Evolutionary conservation across 2,113 vertebrate species (phyloP), one percentile per base, ranked within the genome.

Genomic region (Esox niger): DNA sequence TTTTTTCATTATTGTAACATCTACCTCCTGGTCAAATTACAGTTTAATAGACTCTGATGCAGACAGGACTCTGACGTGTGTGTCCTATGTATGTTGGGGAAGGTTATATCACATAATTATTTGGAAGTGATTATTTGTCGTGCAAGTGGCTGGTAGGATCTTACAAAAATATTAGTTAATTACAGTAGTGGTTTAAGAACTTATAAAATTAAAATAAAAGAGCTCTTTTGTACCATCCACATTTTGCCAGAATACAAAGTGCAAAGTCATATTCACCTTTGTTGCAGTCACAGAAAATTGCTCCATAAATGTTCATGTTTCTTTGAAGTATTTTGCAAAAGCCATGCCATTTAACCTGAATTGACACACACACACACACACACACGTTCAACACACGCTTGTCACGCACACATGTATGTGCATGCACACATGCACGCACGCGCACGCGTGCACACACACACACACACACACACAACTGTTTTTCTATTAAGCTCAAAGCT

Each of bases 1-100:
- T 88, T 26, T 75, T 33, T 75, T 81, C 80, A 82, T 87, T 82
- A 79, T 38, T 76, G 79, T 70, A 79, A 82, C 84, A 82, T 85
- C 83, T 73, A 66, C 79, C 86, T 82, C 83, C 83, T 84, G 86
- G 81, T 87, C 80, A 81, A 89, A 79, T 78, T 80, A 73, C 67
- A 66, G 73, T 33, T 1, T 68, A 66, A 54, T 29, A 67, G 62
- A 46, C 72, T 65, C 23, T 70, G 73, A 63, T 69, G 77, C 62
- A 68, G 31, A 57, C 38, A 21, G 30, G 72, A 62, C 64, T 79
- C 82, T 82, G 68, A 79, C n/a, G 13, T 66, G 13, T 30, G 68
- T 68, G 68, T 30, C 47, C 47, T 29, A 66, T 17, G 54, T 54
- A 71, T 67, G 32, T 66, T 61, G 46, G 79, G 57, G 29, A 59